Conservation (phyloP, 2,113 vertebrate genomes). For the Prinia subflava region DNA sequence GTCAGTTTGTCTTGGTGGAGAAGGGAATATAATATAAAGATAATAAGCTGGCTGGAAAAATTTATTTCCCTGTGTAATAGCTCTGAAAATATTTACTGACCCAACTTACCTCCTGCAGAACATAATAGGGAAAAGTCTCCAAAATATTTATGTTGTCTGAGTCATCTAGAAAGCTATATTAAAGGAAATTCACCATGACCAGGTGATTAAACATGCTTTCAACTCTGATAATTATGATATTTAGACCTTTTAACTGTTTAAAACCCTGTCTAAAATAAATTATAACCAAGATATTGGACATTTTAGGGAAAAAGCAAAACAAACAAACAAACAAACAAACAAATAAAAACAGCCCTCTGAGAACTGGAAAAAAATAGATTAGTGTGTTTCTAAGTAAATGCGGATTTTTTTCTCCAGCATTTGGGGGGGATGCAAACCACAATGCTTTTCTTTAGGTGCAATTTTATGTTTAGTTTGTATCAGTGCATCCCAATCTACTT, state of each 20-base stretch:
- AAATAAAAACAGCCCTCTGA: not conserved
- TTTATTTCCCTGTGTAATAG: not conserved
- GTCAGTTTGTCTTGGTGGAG: not conserved
- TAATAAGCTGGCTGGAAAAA: not conserved
- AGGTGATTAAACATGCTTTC: not conserved
- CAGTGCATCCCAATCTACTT: not conserved
- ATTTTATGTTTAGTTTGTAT: not conserved
- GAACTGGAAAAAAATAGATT: not conserved
- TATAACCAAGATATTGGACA: not conserved
- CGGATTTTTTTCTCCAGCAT: accelerated
- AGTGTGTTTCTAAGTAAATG: not conserved
- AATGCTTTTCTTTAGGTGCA: not conserved
- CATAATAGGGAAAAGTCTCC: not conserved
- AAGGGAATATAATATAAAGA: not conserved
- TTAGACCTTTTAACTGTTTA: not conserved
- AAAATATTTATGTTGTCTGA: constrained; percentile 15
- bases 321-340: too few species aligned
- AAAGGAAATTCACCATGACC: constrained; percentile 6
- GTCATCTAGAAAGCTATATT: constrained; percentile 11
- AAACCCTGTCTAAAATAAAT: not conserved
- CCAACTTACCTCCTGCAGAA: not conserved
- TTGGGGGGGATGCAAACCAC: not conserved
- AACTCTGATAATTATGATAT: not conserved
- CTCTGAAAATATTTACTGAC: not conserved
- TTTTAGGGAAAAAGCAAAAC: not conserved